Evolutionary conservation across 2,797 vertebrate genomes (phyloP).

Genomic region (Lutjanus argentimaculatus): DNA sequence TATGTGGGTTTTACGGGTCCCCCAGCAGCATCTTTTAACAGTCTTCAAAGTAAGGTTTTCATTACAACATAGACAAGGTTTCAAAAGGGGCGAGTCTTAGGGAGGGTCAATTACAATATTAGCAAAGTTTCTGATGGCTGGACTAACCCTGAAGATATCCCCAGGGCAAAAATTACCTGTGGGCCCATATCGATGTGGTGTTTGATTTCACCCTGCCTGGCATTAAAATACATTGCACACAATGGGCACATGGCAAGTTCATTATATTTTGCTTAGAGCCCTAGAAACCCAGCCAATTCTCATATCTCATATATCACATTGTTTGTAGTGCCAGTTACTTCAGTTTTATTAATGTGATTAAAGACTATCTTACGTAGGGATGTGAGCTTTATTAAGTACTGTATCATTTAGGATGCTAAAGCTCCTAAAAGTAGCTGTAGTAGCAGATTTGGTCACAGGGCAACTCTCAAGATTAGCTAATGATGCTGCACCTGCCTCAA

Average conservation of each 20-base stretch:
- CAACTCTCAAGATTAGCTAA: slow-evolving; percentile 7
- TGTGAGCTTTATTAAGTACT: neutral
- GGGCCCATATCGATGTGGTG: neutral
- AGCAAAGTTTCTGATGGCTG: neutral
- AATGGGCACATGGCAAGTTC: slow-evolving; percentile 4
- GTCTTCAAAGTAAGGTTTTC: no score
- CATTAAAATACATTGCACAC: slow-evolving; percentile 20
- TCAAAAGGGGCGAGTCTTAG: no score
- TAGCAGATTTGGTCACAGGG: neutral
- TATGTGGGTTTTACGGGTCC: no score
- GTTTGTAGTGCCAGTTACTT: neutral
- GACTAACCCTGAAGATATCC: slow-evolving; percentile 7
- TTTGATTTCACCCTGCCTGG: slow-evolving; percentile 4
- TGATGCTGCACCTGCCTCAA: slow-evolving; percentile 20
- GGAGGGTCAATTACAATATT: neutral
- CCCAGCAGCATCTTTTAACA: no score
- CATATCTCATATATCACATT: neutral
- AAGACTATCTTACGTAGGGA: neutral
- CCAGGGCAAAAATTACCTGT: slow-evolving; percentile 8
- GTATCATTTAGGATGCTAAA: neutral
- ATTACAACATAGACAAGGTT: no score
- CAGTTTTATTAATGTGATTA: neutral
- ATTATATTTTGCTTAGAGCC: slow-evolving; percentile 25
- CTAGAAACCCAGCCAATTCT: slow-evolving; percentile 4
- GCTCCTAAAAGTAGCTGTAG: slow-evolving; percentile 6